Evolutionary conservation across 2,797 vertebrate species (phyloP), one percentile per base, ranked within the genome.

Genomic region (Pseudochromis fuscus): DNA sequence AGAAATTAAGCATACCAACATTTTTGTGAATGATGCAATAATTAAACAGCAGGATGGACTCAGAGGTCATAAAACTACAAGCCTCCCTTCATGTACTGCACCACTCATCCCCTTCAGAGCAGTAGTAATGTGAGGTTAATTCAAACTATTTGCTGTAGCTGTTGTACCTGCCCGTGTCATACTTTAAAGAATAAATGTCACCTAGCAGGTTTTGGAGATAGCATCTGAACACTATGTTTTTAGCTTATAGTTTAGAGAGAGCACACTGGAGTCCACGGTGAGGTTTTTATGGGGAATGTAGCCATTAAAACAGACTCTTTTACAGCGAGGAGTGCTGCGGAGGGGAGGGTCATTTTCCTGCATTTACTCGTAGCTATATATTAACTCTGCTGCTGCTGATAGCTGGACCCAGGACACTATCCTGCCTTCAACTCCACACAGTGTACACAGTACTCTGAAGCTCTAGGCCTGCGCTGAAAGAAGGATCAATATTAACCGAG

Each of bases 341-440:
- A 64, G 56, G 48, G 46, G 53, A 46, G 56, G 51, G 27, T 62
- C 19, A 28, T 72, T 67, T 70, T 58, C 66, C 67, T 67, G 33
- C 23, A 12, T 60, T 74, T 80, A 62, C 66, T 66, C 66, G 30
- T 62, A 67, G 60, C 53, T 66, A 37, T 68, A 70, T 72, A 83
- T 74, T 82, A 79, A 74, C 73, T 46, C 46, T 77, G 57, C 48
- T 61, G 62, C 57, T 59, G 44, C 77, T 78, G 73, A 68, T 81
- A 53, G 72, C 25, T 65, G 40, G 64, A 84, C 38, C 30, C 51
- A 42, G 58, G 72, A 46, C 63, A 61, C 55, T 48, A 50, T 58
- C 38, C 57, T 44, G 65, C 57, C 35, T 70, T 46, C 48, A 67
- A 45, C 51, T 50, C 37, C 21, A 23, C 37, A 40, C 59, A 52